These are phyloP conservation scores for Heliocidaris tuberculata DNA, from an alignment of 35 echinoderm and acorn worm genomes.

Conservation along the genomic window DNA sequence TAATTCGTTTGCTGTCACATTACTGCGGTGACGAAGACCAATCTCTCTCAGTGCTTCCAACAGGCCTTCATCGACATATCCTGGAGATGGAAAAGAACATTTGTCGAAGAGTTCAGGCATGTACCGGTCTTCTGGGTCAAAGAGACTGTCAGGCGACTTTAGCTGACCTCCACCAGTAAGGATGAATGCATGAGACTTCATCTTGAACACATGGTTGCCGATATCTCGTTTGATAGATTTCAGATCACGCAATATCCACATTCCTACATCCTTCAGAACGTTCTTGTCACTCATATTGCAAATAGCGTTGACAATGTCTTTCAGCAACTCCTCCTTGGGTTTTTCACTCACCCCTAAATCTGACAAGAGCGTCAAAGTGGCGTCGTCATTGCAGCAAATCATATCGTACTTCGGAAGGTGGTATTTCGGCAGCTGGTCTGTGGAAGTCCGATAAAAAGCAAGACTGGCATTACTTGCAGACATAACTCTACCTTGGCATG, in stretches of 20 bases:
- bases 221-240: constrained; percentile 20
- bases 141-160: background rate
- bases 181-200: background rate
- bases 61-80: background rate
- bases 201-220: background rate
- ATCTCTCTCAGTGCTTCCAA: background rate
- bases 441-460: background rate
- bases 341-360: background rate
- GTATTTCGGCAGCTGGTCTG: background rate
- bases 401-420: background rate
- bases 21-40: background rate
- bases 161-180: background rate
- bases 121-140: background rate
- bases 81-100: constrained; percentile 1
- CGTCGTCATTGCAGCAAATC: background rate
- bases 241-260: constrained; percentile 16
- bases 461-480: background rate
- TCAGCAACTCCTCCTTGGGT: background rate
- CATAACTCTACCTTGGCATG: background rate
- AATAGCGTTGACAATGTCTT: background rate
- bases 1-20: background rate
- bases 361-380: background rate
- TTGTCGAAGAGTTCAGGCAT: background rate
- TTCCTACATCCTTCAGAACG: background rate
- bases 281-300: background rate